Evolutionary conservation across 2,113 vertebrate genomes (phyloP), one percentile per base, ranked within the genome.

Genomic region (Etia nguti): DNA sequence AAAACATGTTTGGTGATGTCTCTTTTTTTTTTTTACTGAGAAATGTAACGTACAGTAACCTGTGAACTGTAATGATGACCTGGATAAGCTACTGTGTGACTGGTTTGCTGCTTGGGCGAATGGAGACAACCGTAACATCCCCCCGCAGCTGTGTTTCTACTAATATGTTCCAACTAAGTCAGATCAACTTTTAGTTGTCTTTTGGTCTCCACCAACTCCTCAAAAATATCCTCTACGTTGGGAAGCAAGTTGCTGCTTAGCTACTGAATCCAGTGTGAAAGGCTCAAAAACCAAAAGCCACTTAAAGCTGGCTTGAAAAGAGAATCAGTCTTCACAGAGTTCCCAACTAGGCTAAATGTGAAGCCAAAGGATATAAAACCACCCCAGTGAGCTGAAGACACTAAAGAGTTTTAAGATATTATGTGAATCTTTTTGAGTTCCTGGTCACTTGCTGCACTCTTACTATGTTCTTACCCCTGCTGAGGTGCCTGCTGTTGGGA

Each of bases 371-470:
- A 12, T 55, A 55, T 6, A 24, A 55, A 24, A n/a, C 54, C n/a
- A 0, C 9, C 31, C 18, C 18, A 38, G 9, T 20, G 59, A 36
- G 29, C 59, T 20, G 59, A 20, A 34, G 31, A 0, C 18, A 11
- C 31, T 36, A 65, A 65, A 38, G 34, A 11, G 10, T 6, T 65
- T 68, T 38, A 38, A 22, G 20, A 68, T 22, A 8, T n/a, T 38
- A 22, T 22, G 34, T 68, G 34, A 34, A 38, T 68, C 31, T 68
- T 38, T 65, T 38, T n/a, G 18, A 65, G 1, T n/a, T 54, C 18
- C 12, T 36, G 50, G 18, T 82, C 15, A 36, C 4, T 10, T 36
- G 26, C 6, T 34, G n/a, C 29, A 65, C 24, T 52, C 43, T 46
- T 6, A 36, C 59, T 20, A 20, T 36, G 34, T 24, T 26, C 6